Conservation (phyloP, 2,113 vertebrate genomes). For the Protobothrops flavoviridis region DNA sequence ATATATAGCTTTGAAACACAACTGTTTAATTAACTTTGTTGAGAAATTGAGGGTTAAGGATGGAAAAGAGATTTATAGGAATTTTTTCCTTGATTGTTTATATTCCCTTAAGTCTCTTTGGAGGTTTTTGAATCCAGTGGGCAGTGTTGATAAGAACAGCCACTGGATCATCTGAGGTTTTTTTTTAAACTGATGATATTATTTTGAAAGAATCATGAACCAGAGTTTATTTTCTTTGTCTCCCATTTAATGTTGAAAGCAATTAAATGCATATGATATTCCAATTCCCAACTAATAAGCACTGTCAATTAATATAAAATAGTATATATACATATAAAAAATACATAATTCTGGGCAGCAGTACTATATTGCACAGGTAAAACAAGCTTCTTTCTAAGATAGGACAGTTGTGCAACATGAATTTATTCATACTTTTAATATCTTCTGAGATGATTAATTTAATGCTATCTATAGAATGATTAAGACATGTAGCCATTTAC, state of each 20-base stretch:
- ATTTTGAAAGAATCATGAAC: constrained; percentile 10
- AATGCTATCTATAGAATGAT: background rate
- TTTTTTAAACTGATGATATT: constrained; percentile 17
- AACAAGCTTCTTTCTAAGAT: constrained; percentile 29
- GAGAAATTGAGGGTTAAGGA: background rate
- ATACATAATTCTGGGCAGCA: constrained; percentile 32
- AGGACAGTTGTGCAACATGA: constrained; percentile 6
- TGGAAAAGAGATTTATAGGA: constrained; percentile 57
- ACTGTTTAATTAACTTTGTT: constrained; percentile 47
- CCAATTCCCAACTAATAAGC: constrained; percentile 34
- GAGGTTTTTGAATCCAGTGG: constrained; percentile 65
- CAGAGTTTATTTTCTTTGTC: constrained; percentile 49
- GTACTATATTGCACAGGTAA: constrained; percentile 33
- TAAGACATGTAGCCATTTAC: no score
- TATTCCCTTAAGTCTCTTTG: constrained; percentile 62
- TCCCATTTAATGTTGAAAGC: constrained; percentile 55
- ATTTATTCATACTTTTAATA: background rate
- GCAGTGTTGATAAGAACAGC: constrained; percentile 64
- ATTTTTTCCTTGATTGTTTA: constrained; percentile 58
- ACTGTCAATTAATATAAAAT: constrained; percentile 31
- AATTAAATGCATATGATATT: constrained; percentile 59
- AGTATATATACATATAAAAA: constrained; percentile 8
- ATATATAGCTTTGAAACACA: constrained; percentile 62
- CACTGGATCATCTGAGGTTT: constrained; percentile 53
- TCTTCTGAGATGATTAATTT: background rate